Evolutionary conservation across 2,797 vertebrate species (phyloP), one percentile per base, ranked within the genome.

Genomic region (Thaleichthys pacificus): DNA sequence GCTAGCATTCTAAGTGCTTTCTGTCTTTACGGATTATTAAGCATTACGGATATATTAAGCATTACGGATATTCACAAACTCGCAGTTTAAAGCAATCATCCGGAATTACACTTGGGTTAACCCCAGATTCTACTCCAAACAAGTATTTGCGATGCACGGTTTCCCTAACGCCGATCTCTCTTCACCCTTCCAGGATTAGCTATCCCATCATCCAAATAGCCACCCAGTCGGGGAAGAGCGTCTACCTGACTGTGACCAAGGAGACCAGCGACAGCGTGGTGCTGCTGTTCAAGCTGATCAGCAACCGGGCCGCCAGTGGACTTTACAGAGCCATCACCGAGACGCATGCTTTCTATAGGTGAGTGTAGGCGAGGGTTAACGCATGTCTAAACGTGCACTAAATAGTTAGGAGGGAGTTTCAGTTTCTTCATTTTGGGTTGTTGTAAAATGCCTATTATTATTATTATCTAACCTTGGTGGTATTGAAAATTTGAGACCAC

Each of bases 291-390:
- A 99, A 99, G 90, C 93, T 99, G 87, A 95, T 99, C 89, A 99
- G 97, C 86, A 98, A 96, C 77, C 91, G 97, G 70, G 98, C 98
- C 0, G 97, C 98, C 80, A 99, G 97, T 4, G 98, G 97, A 7
- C 93, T 99, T 32, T 99, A 99, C 85, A 89, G 98, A 67, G 97
- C 97, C 7, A 97, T 99, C 87, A 99, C 98, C 0, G 98, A 99
- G 86, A 99, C 98, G 0, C 98, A 99, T 17, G 97, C 98, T 0
- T 99, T 99, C 91, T 99, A 99, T 93, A 97, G 98, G 97, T 96
- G 79, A 79, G 93, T 17, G 35, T 93, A 97, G 98, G 97, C 96
- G 79, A 79, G 93, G 17, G 35, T 17, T 3, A 5, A 35, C 6
- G 1, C 32, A 24, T 24, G 12, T 26, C 26, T 3, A 32, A 14